Base-by-base conservation (phyloP, 2,797 vertebrate species). In the Enteromius mattozi region DNA sequence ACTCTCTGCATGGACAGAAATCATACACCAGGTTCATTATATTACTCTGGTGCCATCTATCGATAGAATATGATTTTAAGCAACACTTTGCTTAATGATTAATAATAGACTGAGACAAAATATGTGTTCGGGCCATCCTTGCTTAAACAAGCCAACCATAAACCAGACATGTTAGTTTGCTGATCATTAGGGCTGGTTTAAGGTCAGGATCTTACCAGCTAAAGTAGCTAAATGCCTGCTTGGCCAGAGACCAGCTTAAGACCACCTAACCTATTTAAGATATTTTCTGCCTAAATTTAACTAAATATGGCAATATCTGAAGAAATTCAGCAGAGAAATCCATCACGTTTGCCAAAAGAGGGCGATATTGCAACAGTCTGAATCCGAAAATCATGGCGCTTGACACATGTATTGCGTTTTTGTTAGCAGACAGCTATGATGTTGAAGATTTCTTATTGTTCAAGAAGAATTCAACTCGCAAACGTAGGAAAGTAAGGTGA, bases 381-480 rank as follows among this genome's bases (percentile, higher is more conserved):
- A 66, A 14, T 2, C 14, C 27, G 69, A 61, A 24, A 24, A 86
- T 16, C 47, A 88, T 90, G 88, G 86, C 88, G 83, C 72, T 87
- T 35, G 70, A 75, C 65, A 69, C 78, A 1, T 82, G 88, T 30
- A 47, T 88, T 4, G 89, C 86, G 21, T 90, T 90, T 80, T 71
- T 90, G 51, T 82, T 90, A 72, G 89, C 89, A 4, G 89, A 90
- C 74, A 82, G 85, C n/a, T 84, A 88, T 14, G 89, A 90, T 54
- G 76, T 61, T 30, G 78, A 86, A 47, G 86, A 90, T 56, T n/a
- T 35, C 13, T 0, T 30, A 8, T 2, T 37, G 40, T 51, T 51
- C 3, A 79, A 70, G 35, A 66, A 24, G 24, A 76, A 47, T 42
- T 0, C 35, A 0, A 19, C 35, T 16, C 69, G 13, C 3, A 85